Evolutionary conservation across 2,888 invertebrate species (phyloP).

Genomic region (Dryobotodes eremita): DNA sequence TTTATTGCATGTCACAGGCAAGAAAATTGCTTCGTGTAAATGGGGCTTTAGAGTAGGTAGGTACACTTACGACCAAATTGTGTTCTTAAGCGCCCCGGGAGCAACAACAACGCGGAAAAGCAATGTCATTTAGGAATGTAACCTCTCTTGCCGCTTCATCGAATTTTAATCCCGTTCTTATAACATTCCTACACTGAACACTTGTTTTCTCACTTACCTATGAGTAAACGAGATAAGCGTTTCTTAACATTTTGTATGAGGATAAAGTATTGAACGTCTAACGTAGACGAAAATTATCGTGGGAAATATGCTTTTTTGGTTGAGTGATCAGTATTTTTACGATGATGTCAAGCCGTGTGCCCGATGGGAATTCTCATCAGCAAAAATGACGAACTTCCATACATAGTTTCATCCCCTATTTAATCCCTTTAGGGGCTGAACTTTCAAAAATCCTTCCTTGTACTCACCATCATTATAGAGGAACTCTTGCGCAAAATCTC

Average conservation of each 20-base stretch:
- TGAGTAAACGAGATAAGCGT: background rate
- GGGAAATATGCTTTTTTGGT: background rate
- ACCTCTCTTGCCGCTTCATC: slow-evolving; percentile 47
- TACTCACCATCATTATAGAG: background rate
- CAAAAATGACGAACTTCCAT: background rate
- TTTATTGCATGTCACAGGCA: background rate
- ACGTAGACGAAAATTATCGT: background rate
- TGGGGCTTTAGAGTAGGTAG: background rate
- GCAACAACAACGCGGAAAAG: slow-evolving; percentile 27
- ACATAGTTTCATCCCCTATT: no score
- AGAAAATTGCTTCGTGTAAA: background rate
- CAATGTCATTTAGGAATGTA: slow-evolving; percentile 51
- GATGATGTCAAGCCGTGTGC: no score
- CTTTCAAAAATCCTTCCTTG: background rate
- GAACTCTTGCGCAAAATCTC: background rate
- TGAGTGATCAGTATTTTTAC: background rate
- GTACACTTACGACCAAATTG: slow-evolving; percentile 27
- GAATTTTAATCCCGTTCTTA: slow-evolving; percentile 57
- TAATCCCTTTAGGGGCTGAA: no score
- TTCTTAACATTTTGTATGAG: background rate
- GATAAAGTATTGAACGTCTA: background rate
- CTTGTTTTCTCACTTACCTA: background rate
- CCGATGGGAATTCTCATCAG: background rate
- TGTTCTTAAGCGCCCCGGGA: background rate
- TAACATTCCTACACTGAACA: slow-evolving; percentile 31